Percentiles rank a stretch among this genome's conserved stretches.
phyloP scores from a whole-genome alignment of 2,888 invertebrate species.

The Fissipunctia ypsillon region DNA sequence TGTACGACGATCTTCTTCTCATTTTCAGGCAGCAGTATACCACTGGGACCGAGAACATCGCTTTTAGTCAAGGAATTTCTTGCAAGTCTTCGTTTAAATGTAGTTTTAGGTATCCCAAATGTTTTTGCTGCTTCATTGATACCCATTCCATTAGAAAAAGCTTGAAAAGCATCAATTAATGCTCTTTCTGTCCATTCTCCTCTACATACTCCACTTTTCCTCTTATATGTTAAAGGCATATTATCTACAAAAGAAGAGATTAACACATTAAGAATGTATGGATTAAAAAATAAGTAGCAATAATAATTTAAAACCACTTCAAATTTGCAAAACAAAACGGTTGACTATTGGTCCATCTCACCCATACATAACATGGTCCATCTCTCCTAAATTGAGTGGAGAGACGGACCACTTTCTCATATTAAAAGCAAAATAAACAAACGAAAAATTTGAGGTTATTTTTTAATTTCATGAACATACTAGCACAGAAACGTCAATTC shows the following conservation, averaged over 20 bases:
- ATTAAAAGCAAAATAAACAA: too few relatives aligned
- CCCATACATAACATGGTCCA: constrained; percentile 18
- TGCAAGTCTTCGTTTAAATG: constrained; percentile 16
- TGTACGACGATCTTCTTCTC: constrained; percentile 13
- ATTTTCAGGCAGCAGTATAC: constrained; percentile 12
- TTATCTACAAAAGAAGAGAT: too few relatives aligned
- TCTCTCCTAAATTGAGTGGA: constrained; percentile 20
- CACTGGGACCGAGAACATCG: constrained; percentile 10
- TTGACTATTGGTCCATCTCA: constrained; percentile 28
- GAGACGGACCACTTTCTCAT: constrained; percentile 9
- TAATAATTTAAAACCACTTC: too few relatives aligned
- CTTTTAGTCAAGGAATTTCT: constrained; percentile 3
- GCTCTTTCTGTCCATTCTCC: constrained; percentile 6
- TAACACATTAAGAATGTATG: too few relatives aligned
- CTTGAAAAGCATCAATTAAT: constrained; percentile 18
- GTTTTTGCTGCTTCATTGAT: constrained; percentile 29
- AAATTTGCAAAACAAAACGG: too few relatives aligned
- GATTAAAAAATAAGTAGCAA: too few relatives aligned
- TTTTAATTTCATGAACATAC: too few relatives aligned
- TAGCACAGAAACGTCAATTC: too few relatives aligned
- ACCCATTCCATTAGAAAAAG: constrained; percentile 15
- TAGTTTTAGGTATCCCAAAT: constrained; percentile 26
- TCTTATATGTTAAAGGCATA: too few relatives aligned
- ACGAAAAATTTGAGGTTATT: too few relatives aligned
- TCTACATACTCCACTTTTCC: constrained; percentile 16